Conservation (phyloP, 2,113 vertebrate genomes). For the Carlito syrichta region DNA sequence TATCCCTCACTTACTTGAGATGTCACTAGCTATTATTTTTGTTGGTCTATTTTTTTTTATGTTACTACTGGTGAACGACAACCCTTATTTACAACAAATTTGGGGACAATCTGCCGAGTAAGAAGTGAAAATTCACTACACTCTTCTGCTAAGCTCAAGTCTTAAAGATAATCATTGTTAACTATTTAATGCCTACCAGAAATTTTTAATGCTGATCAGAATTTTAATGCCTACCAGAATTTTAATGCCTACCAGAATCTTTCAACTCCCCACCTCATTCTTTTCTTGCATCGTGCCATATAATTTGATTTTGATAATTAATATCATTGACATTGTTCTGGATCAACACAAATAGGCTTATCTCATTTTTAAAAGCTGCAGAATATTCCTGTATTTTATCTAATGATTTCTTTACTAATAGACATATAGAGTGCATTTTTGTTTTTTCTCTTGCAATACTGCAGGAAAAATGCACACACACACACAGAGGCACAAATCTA, state of each 20-base stretch:
- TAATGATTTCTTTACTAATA: neutral
- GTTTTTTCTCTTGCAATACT: neutral
- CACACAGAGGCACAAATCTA: neutral
- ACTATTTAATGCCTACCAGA: neutral
- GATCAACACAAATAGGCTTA: neutral
- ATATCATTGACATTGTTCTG: neutral
- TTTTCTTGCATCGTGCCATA: neutral
- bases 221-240: neutral
- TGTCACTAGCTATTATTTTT: neutral
- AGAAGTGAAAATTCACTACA: neutral
- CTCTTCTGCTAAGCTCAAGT: neutral
- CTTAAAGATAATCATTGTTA: neutral
- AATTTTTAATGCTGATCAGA: no score
- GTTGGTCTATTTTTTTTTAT: neutral
- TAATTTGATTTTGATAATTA: neutral
- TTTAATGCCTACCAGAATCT: neutral
- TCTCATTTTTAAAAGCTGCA: neutral
- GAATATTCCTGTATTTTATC: neutral
- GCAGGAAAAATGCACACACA: neutral
- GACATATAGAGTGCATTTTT: neutral
- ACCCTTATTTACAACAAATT: neutral
- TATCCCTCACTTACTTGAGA: neutral
- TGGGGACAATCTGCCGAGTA: neutral
- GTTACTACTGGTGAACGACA: neutral
- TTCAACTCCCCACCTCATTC: neutral